A percentile compares a stretch with the other conserved stretches of the same genome.
Conservation (phyloP, 2,113 vertebrate genomes). For the Dasyurus viverrinus region DNA sequence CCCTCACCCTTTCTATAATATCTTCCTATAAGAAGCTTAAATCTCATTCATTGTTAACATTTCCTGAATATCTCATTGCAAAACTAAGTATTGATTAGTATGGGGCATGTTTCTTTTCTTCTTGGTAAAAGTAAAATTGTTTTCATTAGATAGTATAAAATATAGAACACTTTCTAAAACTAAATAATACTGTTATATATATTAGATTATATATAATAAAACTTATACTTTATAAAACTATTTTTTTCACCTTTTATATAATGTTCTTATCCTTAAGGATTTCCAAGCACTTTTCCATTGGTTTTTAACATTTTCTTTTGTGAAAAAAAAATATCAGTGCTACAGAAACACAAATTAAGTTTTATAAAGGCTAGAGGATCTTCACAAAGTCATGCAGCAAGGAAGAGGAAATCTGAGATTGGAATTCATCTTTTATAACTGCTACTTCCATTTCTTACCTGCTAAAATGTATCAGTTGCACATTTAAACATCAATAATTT, state of each 20-base stretch:
- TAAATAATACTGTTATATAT: neutral
- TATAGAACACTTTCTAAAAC: neutral
- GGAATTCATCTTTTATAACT: neutral
- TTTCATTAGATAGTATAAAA: neutral
- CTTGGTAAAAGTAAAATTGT: neutral
- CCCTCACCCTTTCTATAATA: neutral
- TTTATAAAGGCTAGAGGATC: neutral
- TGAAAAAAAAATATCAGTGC: neutral
- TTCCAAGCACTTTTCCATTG: neutral
- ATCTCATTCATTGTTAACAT: neutral
- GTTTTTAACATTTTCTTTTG: slow-evolving; percentile 12
- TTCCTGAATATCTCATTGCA: neutral
- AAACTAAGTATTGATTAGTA: neutral
- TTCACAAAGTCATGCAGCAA: slow-evolving; percentile 3
- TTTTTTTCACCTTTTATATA: neutral
- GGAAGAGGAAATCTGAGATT: neutral
- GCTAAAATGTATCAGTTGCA: neutral
- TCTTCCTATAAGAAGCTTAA: neutral
- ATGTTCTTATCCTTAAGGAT: neutral
- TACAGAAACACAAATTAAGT: neutral
- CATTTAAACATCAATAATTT: neutral
- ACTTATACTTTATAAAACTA: slow-evolving; percentile 19
- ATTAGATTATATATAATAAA: neutral
- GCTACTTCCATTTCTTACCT: neutral
- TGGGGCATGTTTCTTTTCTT: neutral